Evolutionary conservation across 2,888 invertebrate species (phyloP), one percentile per base, ranked within the genome.

Genomic region (Patella caerulea): DNA sequence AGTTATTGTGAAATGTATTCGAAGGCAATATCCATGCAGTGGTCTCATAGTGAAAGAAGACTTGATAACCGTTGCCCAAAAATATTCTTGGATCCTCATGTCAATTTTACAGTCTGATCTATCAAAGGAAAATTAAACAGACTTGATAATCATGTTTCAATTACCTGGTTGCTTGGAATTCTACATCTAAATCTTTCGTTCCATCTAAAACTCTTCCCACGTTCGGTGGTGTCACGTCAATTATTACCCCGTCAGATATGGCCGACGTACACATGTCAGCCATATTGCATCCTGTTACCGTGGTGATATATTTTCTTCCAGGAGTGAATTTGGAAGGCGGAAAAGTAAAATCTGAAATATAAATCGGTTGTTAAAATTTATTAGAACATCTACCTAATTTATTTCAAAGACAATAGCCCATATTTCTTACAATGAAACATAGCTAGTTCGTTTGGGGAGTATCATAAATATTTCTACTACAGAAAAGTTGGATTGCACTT

Each of bases 211-310:
- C 83, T 15, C 59, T 70, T 3, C 87, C 87, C 4, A 75, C 71
- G 12, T 79, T 74, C 7, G 87, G 87, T 2, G 86, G 81, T 29
- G 84, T 85, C 53, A 81, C 79, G 71, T 87, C 87, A 65, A 86
- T 78, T 45, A 86, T 54, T 56, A 87, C 75, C 9, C 86, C 86
- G 76, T 87, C 87, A 24, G 86, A 84, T 1, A 83, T 82, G 12
- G 77, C 81, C n/a, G 81, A 73, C 15, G 82, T 78, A 81, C 85
- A 86, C 24, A 83, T 73, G 19, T 78, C 79, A 5, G 84, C 85
- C 19, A 81, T 78, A 76, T 86, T 86, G 81, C 86, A 86, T 0
- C 83, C 86, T 12, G 83, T 84, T 14, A 86, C 79, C 17, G 84
- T 83, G 5, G 81, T 78, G 74, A 81, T 86, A 75, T 84, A 84